Conservation (phyloP, 2,888 invertebrate species). For the Congeria kusceri region DNA sequence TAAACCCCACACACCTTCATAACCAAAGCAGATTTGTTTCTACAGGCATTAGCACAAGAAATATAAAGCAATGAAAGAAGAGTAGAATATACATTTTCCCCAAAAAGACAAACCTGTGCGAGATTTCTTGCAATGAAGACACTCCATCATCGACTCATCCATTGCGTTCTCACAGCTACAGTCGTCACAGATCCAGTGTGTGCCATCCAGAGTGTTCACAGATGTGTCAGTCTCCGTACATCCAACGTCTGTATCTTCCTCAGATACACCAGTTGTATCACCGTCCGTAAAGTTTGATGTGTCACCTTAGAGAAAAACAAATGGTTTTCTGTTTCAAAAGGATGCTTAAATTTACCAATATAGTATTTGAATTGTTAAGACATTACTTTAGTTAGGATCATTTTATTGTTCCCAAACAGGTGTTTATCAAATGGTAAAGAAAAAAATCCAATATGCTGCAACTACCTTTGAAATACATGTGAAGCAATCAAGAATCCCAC, state of each 20-base stretch:
- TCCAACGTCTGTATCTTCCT: slow-evolving; percentile 4
- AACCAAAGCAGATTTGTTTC: too few species aligned
- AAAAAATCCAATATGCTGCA: too few species aligned
- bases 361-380: too few species aligned
- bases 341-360: too few species aligned
- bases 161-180: slow-evolving; percentile 5
- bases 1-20: too few species aligned
- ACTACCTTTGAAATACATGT: too few species aligned
- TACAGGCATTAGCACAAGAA: too few species aligned
- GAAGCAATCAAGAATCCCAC: too few species aligned
- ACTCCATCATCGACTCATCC: slow-evolving; percentile 10
- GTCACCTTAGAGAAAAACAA: slow-evolving; percentile 9
- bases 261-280: slow-evolving; percentile 19
- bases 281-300: slow-evolving; percentile 21
- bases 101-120: slow-evolving; percentile 20
- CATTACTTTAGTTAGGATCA: too few species aligned
- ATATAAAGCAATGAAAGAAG: too few species aligned
- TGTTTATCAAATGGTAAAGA: too few species aligned
- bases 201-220: slow-evolving; percentile 24
- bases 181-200: slow-evolving; percentile 27
- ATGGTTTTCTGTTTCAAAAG: neutral
- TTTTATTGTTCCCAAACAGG: neutral
- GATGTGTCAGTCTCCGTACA: slow-evolving; percentile 10
- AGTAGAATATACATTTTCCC: too few species aligned
- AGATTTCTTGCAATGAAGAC: slow-evolving; percentile 12